Percentiles rank a stretch among this genome's conserved stretches.
Evolutionary conservation across 1,140 invertebrate genomes (phyloP).

Genomic region (Glossosoma conforme): DNA sequence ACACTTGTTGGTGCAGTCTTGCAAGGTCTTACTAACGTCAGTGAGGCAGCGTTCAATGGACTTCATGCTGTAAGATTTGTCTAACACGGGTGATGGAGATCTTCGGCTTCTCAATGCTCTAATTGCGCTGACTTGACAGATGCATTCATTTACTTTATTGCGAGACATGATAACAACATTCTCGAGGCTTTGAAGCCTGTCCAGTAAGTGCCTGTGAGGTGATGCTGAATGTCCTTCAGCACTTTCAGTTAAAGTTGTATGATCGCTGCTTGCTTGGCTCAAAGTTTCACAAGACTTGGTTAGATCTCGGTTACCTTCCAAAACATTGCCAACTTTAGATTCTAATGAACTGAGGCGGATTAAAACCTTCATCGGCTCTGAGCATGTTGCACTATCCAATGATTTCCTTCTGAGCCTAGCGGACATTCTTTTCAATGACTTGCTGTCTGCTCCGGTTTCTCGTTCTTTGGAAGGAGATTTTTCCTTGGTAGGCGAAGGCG

Average conservation of each 20-base stretch:
- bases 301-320: slow-evolving; percentile 46
- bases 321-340: slow-evolving; percentile 61
- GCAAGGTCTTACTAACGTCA: slow-evolving; percentile 53
- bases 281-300: slow-evolving; percentile 53
- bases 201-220: slow-evolving; percentile 49
- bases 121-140: slow-evolving; percentile 53
- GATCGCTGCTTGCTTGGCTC: slow-evolving; percentile 40
- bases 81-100: slow-evolving; percentile 54
- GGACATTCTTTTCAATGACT: slow-evolving; percentile 48
- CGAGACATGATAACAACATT: slow-evolving; percentile 53
- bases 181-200: slow-evolving; percentile 53
- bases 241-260: slow-evolving; percentile 36
- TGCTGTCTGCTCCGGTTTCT: slow-evolving; percentile 47
- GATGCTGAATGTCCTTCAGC: slow-evolving; percentile 33
- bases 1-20: slow-evolving; percentile 53
- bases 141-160: slow-evolving; percentile 48
- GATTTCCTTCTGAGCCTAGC: slow-evolving; percentile 62
- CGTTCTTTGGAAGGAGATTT: slow-evolving; percentile 48
- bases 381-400: slow-evolving; percentile 67
- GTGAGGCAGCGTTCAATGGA: slow-evolving; percentile 56
- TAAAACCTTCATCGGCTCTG: slow-evolving; percentile 72
- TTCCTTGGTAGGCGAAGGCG: slow-evolving; percentile 47
- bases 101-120: slow-evolving; percentile 50
- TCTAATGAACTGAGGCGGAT: slow-evolving; percentile 69
- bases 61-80: slow-evolving; percentile 53